Evolutionary conservation across 2,113 vertebrate genomes (phyloP), one percentile per base, ranked within the genome.

Genomic region (Copsychus sechellarum): DNA sequence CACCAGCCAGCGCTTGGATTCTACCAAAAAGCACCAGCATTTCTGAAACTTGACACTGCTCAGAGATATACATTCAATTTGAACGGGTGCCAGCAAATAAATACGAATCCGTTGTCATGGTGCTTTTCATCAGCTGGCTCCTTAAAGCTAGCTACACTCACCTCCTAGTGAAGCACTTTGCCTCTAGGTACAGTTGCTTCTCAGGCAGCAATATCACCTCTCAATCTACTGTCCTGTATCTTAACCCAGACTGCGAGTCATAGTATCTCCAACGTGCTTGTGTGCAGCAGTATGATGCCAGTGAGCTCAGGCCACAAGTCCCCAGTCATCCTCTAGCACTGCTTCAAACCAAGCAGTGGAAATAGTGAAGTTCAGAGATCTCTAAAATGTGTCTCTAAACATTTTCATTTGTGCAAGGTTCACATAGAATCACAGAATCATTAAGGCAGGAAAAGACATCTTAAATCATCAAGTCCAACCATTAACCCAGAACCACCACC

Each of bases 1-100:
- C 24, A 60, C 57, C 81, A 90, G 47, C n/a, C 5, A 3, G 65
- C 2, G 2, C 45, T 34, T 29, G 48, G 77, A 42, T 43, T 56
- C 53, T 34, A 3, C 5, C 2, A 69, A 88, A 95, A 92, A 91
- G 58, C 47, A 65, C 29, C 91, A 48, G 58, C 76, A 77, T 57
- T 71, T 79, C 86, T 79, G 85, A 96, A 97, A 95, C 70, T 24
- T 78, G 92, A 70, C 53, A 5, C 76, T 85, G 14, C 43, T 80
- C 69, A 61, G 58, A 96, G 71, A 91, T 76, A 67, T 90, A 36
- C 40, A 43, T 42, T 86, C 50, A 53, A 69, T 42, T 43, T 85
- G 90, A 86, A 92, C 42, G 22, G 38, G 80, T 45, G 81, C 84
- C 70, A 84, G 66, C 89, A 96, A 94, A 93, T 87, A 97, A 97